Base-by-base conservation (phyloP, 2,113 vertebrate species). In the Cisticola juncidis region DNA sequence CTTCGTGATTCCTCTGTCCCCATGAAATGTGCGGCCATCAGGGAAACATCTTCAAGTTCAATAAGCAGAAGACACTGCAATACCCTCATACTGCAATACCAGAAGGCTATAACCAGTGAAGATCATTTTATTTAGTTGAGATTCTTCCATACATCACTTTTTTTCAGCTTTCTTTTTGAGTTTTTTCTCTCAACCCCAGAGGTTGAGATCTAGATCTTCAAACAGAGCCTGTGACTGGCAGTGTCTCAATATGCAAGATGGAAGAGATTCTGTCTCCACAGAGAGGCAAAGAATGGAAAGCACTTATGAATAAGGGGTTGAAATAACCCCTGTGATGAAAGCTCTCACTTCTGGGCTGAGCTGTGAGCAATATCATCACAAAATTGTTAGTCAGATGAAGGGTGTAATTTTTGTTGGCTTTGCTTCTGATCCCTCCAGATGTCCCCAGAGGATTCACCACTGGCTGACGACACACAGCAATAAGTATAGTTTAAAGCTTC, bases 181-280 rank as follows among this genome's bases (percentile, higher is more conserved):
- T 70, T 65, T 72, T 91, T 90, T 95, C 85, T 91, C 66, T 44
- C 56, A 90, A 19, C 12, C 47, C 26, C 47, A 70, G 54, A 92
- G 66, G 54, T 25, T 91, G 87, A 83, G 42, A 47, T 71, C 31
- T 62, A 95, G 54, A 70, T 93, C 88, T 94, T 90, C 74, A 92
- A 96, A 86, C 29, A 72, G 60, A 88, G 47, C 8, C 33, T 88
- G 35, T 58, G 53, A 74, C 22, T 84, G 44, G 31, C 44, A 84
- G n/a, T 76, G 69, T 85, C 77, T 86, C 60, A 91, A 44, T 64
- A 77, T 86, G 68, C 13, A 69, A 76, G 38, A 69, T 0, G 5
- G 73, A 93, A 91, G 71, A 56, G 36, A 74, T 70, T 93, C 47
- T 68, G 38, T 82, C 81, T 73, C 58, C 25, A 58, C 14, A 7